Conservation (phyloP, 2,888 invertebrate genomes). For the Dasypogon diadema region DNA sequence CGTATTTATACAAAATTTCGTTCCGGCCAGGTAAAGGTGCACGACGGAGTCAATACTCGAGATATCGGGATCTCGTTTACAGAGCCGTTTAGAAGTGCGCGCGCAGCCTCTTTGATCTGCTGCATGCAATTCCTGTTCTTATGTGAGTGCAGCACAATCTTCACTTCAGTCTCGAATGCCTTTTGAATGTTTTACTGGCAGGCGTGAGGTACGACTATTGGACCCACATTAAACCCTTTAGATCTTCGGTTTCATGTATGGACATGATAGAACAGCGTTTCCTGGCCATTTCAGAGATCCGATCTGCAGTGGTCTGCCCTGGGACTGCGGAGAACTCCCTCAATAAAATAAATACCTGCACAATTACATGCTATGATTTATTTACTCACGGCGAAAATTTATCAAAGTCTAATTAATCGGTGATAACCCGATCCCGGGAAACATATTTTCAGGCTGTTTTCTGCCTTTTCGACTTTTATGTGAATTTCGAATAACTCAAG, state of each 20-base stretch:
- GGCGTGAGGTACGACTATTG: conserved; percentile 50
- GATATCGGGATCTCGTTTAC: conserved; percentile 50
- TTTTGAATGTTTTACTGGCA: conserved; percentile 39
- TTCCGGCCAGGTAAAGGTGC: conserved; percentile 49
- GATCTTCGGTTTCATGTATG: conserved; percentile 42
- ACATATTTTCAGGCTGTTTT: conserved; percentile 52
- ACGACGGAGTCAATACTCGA: conserved; percentile 27
- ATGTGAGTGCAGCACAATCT: conserved; percentile 38
- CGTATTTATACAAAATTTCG: conserved; percentile 56
- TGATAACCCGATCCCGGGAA: conserved; percentile 66
- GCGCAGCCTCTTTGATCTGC: conserved; percentile 42
- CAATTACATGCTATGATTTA: conserved; percentile 64
- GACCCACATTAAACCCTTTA: conserved; percentile 48
- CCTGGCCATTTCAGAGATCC: conserved; percentile 37
- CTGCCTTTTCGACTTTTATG: conserved; percentile 49
- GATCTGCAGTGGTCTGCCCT: conserved; percentile 32
- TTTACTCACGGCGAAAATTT: conserved; percentile 69
- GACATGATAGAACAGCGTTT: conserved; percentile 43
- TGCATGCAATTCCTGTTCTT: conserved; percentile 11
- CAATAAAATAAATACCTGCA: conserved; percentile 61
- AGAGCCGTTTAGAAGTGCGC: conserved; percentile 27
- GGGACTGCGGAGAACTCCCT: conserved; percentile 51
- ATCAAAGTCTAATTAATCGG: conserved; percentile 70
- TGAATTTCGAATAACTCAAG: conserved; percentile 17
- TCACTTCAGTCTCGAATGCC: conserved; percentile 18